A percentile compares a stretch with the other conserved stretches of the same genome.
Evolutionary conservation across 1,140 invertebrate species (phyloP).

Genomic region (Drosophila gunungcola): DNA sequence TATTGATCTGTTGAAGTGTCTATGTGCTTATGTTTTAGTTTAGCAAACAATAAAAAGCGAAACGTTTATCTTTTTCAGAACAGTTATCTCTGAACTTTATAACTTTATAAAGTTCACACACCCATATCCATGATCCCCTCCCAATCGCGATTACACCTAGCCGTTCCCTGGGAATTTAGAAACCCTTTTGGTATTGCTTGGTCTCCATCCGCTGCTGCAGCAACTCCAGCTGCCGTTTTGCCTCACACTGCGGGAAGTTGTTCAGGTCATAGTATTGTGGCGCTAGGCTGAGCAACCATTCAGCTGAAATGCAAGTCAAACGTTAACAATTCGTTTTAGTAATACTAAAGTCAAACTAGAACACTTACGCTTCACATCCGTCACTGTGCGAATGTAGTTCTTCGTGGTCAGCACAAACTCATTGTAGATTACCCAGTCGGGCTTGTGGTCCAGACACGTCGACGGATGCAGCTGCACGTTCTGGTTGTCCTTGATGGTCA

Average conservation of each 20-base stretch:
- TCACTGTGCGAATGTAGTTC: conserved; percentile 99
- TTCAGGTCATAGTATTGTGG: conserved; percentile 99
- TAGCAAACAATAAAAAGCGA: conserved; percentile 45
- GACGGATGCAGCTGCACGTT: conserved; percentile 99
- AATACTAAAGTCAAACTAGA: not conserved
- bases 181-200: conserved; percentile 90
- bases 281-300: conserved; percentile 97
- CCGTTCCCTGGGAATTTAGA: conserved; percentile 33
- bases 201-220: conserved; percentile 93
- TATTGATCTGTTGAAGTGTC: conserved; percentile 22
- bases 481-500: conserved; percentile 99
- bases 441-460: conserved; percentile 99
- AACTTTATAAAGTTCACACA: conserved; percentile 1
- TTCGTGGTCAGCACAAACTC: conserved; percentile 99
- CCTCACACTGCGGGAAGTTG: conserved; percentile 99
- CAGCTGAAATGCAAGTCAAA: conserved; percentile 87
- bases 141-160: conserved; percentile 9
- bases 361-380: conserved; percentile 98
- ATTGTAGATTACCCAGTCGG: conserved; percentile 99
- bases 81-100: not conserved
- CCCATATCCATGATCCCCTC: conserved; percentile 7
- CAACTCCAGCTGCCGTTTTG: conserved; percentile 95
- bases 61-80: conserved; percentile 13
- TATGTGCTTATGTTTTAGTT: conserved; percentile 55
- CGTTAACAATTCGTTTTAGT: not conserved